Evolutionary conservation across 37 sponge, comb jelly and placozoan species (phyloP), one percentile per base, ranked within the genome.

Genomic region (Trichoplax adhaerens): DNA sequence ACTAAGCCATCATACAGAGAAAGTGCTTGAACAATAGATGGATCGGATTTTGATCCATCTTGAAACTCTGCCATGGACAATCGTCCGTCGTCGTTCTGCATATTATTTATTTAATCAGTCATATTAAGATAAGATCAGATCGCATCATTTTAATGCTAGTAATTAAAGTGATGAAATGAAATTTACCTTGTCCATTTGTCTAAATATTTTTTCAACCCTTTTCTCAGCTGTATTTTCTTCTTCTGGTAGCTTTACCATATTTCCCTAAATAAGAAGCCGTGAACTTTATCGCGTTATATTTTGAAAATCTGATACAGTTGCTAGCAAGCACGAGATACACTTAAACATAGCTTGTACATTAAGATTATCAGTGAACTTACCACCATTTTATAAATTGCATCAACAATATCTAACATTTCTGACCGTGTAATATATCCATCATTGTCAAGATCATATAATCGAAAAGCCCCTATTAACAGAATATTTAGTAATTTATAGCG

Each of bases 201-300:
- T n/a, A 58, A 88, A 88, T 3, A 88, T 69, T 62, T 73, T 72
- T 64, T 81, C 71, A 5, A 88, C 84, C 62, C 89, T 84, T 58
- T 76, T 81, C 61, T 84, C 80, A 1, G 85, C 82, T 1, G 85
- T 79, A 62, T 85, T 70, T n/a, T 73, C 79, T 7, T 77, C 76
- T 8, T 79, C 76, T 8, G 69, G 57, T 55, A 64, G 6, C 29
- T 29, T 6, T 54, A 63, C 1, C 63, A 63, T 61, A 64, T 63
- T 64, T 72, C 53, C 53, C 76, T 74, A 59, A 74, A 10, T 74
- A 69, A 58, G 2, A 8, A 8, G 58, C 64, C 64, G 2, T 63
- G 63, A 55, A 7, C 54, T 47, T 67, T 12, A 54, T 47, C 3
- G 5, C 1, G 57, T 56, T 54, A 78, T 29, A 29, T 29, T 29